Conservation (phyloP, 2,113 vertebrate species). For the Vireo altiloquus region DNA sequence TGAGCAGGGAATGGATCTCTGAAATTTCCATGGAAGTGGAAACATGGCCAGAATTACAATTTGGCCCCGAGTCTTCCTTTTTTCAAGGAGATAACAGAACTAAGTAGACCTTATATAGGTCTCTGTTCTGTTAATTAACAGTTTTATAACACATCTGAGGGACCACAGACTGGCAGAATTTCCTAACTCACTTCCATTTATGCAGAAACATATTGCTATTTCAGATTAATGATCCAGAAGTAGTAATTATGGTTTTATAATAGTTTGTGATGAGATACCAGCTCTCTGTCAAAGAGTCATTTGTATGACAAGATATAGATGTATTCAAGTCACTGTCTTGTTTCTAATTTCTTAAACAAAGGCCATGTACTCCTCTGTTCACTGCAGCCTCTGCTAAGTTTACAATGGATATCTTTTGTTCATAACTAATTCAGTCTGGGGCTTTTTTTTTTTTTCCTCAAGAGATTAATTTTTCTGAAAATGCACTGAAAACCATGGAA, state of each 20-base stretch:
- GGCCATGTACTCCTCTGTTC: neutral
- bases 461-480: neutral
- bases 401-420: neutral
- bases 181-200: neutral
- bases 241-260: conserved; percentile 8
- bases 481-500: neutral
- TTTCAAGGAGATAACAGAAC: neutral
- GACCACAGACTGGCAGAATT: neutral
- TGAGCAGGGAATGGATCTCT: neutral
- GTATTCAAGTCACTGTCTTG: neutral
- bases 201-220: conserved; percentile 9
- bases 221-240: conserved; percentile 29
- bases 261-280: neutral
- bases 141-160: neutral
- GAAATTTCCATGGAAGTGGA: neutral
- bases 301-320: neutral
- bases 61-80: neutral
- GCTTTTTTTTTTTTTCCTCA: neutral
- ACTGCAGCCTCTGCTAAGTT: neutral
- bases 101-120: neutral
- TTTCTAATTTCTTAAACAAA: neutral
- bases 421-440: neutral
- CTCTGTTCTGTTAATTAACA: neutral
- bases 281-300: neutral
- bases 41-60: neutral